Evolutionary conservation across 2,888 invertebrate genomes (phyloP), one percentile per base, ranked within the genome.

Genomic region (Sycophila texana): DNA sequence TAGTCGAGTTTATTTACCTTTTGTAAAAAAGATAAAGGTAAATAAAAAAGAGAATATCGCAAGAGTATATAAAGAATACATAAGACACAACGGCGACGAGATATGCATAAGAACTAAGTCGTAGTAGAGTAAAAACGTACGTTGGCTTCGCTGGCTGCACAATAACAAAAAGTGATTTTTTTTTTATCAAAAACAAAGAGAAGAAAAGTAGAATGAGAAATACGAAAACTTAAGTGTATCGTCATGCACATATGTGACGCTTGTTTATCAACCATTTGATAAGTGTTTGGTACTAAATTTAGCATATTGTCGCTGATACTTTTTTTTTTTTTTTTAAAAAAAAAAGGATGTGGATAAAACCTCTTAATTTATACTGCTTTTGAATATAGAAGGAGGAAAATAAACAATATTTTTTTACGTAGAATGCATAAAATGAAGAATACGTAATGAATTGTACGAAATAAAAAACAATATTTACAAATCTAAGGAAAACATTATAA

Each of bases 211-310:
- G 13, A 55, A 71, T 5, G 55, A 57, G 26, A 47, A 0, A 39
- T 7, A 67, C 67, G 55, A 63, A 66, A 66, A 47, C 4, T 10
- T 22, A n/a, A 26, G 18, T 22, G 18, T 30, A 51, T 72, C 39
- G 51, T 22, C 71, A 60, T 26, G 58, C 39, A 16, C 58, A 51
- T 57, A 26, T 51, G 57, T 53, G 30, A 18, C 22, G 49, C 47
- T 77, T 77, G 66, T 77, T 72, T 66, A 63, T 53, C 39, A 4
- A 51, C 26, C 55, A 7, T 22, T 58, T 47, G 53, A 30, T 30
- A 73, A 76, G 47, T 47, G n/a, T 63, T 53, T 61, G 10, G 26
- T 4, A 57, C 57, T 71, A 71, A 71, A 65, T 71, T 77, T 71
- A 65, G 63, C 61, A 1, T 13, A 22, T 13, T 13, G 13, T n/a